phyloP scores from a whole-genome alignment of 2,797 vertebrate genomes.

The Microctenopoma lineatum region DNA sequence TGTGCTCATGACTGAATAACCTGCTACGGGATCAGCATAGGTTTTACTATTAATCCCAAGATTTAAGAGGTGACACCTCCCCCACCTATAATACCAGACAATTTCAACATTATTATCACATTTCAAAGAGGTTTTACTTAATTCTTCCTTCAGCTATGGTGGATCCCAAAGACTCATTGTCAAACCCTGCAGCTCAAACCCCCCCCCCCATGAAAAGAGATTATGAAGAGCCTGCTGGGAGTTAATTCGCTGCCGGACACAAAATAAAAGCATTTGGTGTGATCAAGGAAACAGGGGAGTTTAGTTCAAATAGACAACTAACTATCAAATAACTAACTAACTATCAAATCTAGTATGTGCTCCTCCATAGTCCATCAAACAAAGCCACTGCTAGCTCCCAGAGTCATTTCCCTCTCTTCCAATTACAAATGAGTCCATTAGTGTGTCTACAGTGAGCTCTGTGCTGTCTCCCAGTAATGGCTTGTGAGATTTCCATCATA shows the following conservation, averaged over 20 bases:
- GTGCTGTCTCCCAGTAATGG: conserved; percentile 99
- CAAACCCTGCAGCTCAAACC: conserved; percentile 53
- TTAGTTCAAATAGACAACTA: conserved; percentile 86
- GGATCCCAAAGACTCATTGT: conserved; percentile 36
- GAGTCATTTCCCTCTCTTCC: conserved; percentile 97
- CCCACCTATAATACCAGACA: conserved; percentile 77
- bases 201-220: conserved; percentile 59
- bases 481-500: conserved; percentile 99
- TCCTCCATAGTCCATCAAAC: conserved; percentile 92
- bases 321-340: too few relatives aligned
- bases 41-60: conserved; percentile 48
- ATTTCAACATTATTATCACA: conserved; percentile 69
- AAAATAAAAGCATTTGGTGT: conserved; percentile 63
- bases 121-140: conserved; percentile 43
- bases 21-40: conserved; percentile 34
- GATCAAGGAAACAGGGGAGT: conserved; percentile 77
- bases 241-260: conserved; percentile 82
- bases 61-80: conserved; percentile 50
- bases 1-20: conserved; percentile 29
- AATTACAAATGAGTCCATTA: conserved; percentile 99
- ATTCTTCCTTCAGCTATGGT: conserved; percentile 32
- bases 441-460: conserved; percentile 98
- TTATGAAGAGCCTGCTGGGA: conserved; percentile 78
- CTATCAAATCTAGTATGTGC: conserved; percentile 92
- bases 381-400: conserved; percentile 91